Evolutionary conservation across 2,113 vertebrate genomes (phyloP).

Genomic region (Gobio gobio): DNA sequence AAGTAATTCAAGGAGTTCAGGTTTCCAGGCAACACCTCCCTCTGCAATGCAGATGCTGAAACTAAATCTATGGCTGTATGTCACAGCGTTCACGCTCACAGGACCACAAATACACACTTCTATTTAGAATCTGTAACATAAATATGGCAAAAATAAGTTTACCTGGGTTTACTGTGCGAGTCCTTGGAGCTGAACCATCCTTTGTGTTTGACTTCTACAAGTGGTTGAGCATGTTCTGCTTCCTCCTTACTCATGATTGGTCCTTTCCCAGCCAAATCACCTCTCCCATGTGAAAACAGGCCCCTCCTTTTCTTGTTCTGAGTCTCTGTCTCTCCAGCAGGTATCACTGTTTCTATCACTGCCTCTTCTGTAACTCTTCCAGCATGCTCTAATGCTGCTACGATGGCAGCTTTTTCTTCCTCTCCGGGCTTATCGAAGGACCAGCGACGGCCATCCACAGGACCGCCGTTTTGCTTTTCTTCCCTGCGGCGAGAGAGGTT

Average conservation of each 20-base stretch:
- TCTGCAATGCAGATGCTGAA: conserved; percentile 72
- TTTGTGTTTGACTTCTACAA: conserved; percentile 77
- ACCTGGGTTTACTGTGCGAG: conserved; percentile 89
- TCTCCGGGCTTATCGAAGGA: conserved; percentile 77
- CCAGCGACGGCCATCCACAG: conserved; percentile 70
- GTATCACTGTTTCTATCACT: conserved; percentile 40
- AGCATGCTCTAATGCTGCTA: conserved; percentile 76
- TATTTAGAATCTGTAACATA: background rate
- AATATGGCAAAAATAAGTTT: conserved; percentile 39
- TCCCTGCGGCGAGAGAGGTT: conserved; percentile 63
- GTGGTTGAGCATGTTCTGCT: conserved; percentile 60
- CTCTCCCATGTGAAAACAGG: conserved; percentile 77
- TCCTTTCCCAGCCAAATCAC: conserved; percentile 61
- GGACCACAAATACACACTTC: background rate
- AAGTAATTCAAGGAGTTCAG: conserved; percentile 46
- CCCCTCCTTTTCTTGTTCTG: conserved; percentile 74
- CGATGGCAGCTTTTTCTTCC: conserved; percentile 80
- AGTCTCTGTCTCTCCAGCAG: conserved; percentile 65
- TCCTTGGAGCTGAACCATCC: conserved; percentile 90
- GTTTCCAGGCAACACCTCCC: conserved; percentile 53
- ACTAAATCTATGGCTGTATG: conserved; percentile 60
- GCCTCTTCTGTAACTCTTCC: conserved; percentile 62
- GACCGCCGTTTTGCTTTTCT: conserved; percentile 60
- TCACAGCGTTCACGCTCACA: background rate
- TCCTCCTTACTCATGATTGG: conserved; percentile 67